A percentile compares a stretch with the other conserved stretches of the same genome.
phyloP scores from a whole-genome alignment of 2,888 invertebrate genomes.

The Aleiodes testaceus region DNA sequence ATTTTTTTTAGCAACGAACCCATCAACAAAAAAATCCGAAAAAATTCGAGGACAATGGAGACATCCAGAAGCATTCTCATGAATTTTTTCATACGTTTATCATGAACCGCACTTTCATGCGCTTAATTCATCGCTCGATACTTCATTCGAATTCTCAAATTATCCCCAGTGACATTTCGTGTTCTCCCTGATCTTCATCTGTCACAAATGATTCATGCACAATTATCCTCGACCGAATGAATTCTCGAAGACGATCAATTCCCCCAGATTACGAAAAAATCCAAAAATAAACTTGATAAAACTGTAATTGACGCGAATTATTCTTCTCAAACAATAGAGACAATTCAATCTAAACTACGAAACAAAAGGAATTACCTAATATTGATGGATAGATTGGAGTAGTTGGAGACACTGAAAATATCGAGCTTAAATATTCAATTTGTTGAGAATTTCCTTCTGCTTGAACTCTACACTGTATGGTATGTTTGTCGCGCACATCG shows the following conservation, averaged over 20 bases:
- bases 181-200: constrained; percentile 40
- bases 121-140: constrained; percentile 18
- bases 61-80: no score
- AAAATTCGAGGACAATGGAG: no score
- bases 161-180: constrained; percentile 61
- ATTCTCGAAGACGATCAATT: no score
- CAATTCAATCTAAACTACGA: no score
- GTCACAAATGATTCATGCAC: no score
- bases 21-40: no score
- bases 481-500: constrained; percentile 1
- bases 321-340: constrained; percentile 7
- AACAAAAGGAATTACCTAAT: not conserved
- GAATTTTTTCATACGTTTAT: no score
- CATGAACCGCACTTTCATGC: no score
- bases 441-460: constrained; percentile 60
- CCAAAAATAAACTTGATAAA: not conserved
- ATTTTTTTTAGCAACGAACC: no score
- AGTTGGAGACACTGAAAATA: constrained; percentile 40
- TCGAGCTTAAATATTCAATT: constrained; percentile 62
- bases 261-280: not conserved
- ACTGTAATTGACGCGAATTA: constrained; percentile 15
- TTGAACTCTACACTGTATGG: constrained; percentile 36
- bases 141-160: constrained; percentile 27
- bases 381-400: not conserved
- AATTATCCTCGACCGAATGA: no score